Base-by-base conservation (phyloP, 1,140 invertebrate genomes). In the Lucilia sericata region DNA sequence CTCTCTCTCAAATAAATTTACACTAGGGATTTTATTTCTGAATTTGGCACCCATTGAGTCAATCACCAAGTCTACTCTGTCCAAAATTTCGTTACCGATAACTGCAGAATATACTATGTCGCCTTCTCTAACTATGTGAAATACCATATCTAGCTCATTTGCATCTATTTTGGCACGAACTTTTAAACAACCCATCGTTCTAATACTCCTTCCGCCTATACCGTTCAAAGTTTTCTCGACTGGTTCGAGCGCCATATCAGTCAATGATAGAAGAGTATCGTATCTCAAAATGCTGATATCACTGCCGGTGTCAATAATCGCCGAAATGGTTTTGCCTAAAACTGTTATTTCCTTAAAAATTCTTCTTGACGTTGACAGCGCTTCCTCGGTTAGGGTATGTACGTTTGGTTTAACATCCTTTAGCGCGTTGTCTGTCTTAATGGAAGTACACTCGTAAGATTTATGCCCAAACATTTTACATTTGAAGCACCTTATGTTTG, bases 201-300 rank as follows among this genome's bases (percentile, higher is more conserved):
- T 17, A 76, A 76, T 76, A 76, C 34, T 5, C 36, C 36, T 76
- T 76, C 74, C 74, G 14, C 74, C 14, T 76, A 76, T 76, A 14
- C 74, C 74, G 34, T 19, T 76, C 36, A 42, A 42, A 17, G 34
- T 42, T 42, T 76, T 76, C 13, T 42, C 34, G 0, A 42, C 13
- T 9, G 25, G 13, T 34, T 34, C 25, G 12, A 75, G 25, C 13
- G 25, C 10, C 30, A 75, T 17, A 34, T 34, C 30, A 9, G 21
- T 34, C 30, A 75, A 75, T 75, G 13, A 14, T 34, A 34, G 21
- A 42, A 76, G 34, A 2, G 36, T 36, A 76, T 76, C 74, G 34
- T 36, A 42, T 42, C 34, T 42, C 13, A 76, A 17, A 42, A 36
- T 34, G 17, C 30, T 75, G 25, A 75, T 34, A n/a, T 75, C 9